Conservation (phyloP, 2,888 invertebrate species). For the Myopa testacea region DNA sequence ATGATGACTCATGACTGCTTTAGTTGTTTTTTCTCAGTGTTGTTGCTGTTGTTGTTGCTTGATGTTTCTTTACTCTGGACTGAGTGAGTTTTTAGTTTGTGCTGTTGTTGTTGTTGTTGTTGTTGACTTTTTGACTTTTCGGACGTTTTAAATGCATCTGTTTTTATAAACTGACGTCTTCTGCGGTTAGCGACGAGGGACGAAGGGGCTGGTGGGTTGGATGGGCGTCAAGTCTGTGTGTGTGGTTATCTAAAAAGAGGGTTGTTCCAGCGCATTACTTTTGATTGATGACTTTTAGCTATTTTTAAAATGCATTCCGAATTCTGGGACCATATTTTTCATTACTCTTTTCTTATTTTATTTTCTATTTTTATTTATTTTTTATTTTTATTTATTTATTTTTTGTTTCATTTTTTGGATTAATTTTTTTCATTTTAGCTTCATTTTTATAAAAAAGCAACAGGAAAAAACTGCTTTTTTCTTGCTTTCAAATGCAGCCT, state of each 20-base stretch:
- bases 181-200: background rate
- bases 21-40: background rate
- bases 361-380: no score
- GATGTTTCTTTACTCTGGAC: background rate
- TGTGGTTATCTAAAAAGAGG: background rate
- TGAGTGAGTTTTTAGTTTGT: background rate
- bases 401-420: background rate
- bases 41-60: no score
- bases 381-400: no score
- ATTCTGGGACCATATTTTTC: background rate
- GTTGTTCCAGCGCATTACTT: background rate
- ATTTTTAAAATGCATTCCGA: constrained; percentile 12
- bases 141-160: background rate
- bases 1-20: constrained; percentile 2
- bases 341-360: background rate
- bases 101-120: background rate
- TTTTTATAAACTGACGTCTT: background rate
- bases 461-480: no score
- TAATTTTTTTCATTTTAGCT: background rate
- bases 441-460: no score
- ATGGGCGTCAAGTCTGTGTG: background rate
- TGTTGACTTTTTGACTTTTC: constrained; percentile 1
- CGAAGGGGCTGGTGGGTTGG: background rate
- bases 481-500: no score
- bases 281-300: constrained; percentile 10